Conservation (phyloP, 2,888 invertebrate genomes). For the Microplitis deprimator region DNA sequence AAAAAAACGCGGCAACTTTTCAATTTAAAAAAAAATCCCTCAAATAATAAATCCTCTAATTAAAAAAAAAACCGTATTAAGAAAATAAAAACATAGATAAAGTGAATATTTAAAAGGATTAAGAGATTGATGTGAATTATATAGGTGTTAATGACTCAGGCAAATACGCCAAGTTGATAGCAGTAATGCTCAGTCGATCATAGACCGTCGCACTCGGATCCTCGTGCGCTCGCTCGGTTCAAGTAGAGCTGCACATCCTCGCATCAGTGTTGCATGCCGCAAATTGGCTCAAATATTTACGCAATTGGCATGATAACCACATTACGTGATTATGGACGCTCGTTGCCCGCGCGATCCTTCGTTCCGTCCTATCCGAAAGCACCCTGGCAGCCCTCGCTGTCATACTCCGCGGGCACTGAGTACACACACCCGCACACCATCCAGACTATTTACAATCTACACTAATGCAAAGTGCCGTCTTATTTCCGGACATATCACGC, state of each 20-base stretch:
- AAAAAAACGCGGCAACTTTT: no score
- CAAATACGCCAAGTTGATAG: conserved; percentile 54
- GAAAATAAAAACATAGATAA: not conserved
- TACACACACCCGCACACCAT: conserved; percentile 43
- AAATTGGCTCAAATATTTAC: conserved; percentile 70
- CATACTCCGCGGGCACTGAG: conserved; percentile 24
- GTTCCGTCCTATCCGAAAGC: conserved; percentile 53
- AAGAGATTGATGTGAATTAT: not conserved
- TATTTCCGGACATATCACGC: not conserved
- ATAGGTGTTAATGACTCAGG: conserved; percentile 26
- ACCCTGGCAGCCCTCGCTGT: conserved; percentile 25
- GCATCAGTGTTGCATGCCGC: conserved; percentile 63
- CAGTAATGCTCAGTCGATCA: conserved; percentile 56
- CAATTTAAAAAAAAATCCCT: no score
- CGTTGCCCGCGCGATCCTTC: conserved; percentile 62
- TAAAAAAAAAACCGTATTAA: no score
- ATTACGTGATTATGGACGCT: conserved; percentile 69
- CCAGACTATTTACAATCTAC: conserved; percentile 20
- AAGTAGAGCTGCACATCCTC: conserved; percentile 34
- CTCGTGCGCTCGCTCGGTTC: conserved; percentile 26
- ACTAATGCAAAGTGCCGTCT: not conserved
- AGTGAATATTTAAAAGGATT: not conserved
- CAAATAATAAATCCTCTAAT: no score
- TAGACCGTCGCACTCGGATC: conserved; percentile 31
- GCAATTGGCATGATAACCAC: conserved; percentile 70